Evolutionary conservation across 2,888 invertebrate species (phyloP).

Genomic region (Globia sparganii): DNA sequence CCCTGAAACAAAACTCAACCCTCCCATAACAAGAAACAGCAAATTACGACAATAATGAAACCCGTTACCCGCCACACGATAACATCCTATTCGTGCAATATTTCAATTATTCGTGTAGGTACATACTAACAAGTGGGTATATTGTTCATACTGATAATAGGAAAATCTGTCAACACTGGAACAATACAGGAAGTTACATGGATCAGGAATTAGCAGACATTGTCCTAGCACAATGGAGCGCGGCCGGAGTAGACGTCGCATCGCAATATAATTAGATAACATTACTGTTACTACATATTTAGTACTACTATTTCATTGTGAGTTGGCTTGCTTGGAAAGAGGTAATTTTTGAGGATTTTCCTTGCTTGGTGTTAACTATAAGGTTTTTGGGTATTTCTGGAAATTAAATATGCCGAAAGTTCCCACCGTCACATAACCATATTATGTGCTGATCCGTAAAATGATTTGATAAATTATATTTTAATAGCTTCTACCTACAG

Average conservation of each 20-base stretch:
- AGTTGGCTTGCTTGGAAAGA: neutral
- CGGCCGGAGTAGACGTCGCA: slow-evolving; percentile 66
- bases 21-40: slow-evolving; percentile 1
- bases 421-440: too few species aligned
- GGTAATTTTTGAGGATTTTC: too few species aligned
- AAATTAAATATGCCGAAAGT: neutral
- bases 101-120: slow-evolving; percentile 71
- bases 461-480: too few species aligned
- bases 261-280: slow-evolving; percentile 84
- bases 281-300: slow-evolving; percentile 69
- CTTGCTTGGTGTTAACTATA: neutral
- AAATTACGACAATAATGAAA: slow-evolving; percentile 25
- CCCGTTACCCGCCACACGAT: slow-evolving; percentile 21
- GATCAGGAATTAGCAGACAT: slow-evolving; percentile 89
- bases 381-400: neutral
- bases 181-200: slow-evolving; percentile 89
- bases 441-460: too few species aligned
- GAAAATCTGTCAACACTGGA: slow-evolving; percentile 89
- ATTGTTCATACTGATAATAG: slow-evolving; percentile 87
- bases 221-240: slow-evolving; percentile 83
- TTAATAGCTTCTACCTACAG: too few species aligned
- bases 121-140: slow-evolving; percentile 71
- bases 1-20: slow-evolving; percentile 3
- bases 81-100: slow-evolving; percentile 48
- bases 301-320: slow-evolving; percentile 11